Percentiles rank a stretch among this genome's conserved stretches.
Evolutionary conservation across 2,797 vertebrate species (phyloP).

Genomic region (Lutjanus campechanus): DNA sequence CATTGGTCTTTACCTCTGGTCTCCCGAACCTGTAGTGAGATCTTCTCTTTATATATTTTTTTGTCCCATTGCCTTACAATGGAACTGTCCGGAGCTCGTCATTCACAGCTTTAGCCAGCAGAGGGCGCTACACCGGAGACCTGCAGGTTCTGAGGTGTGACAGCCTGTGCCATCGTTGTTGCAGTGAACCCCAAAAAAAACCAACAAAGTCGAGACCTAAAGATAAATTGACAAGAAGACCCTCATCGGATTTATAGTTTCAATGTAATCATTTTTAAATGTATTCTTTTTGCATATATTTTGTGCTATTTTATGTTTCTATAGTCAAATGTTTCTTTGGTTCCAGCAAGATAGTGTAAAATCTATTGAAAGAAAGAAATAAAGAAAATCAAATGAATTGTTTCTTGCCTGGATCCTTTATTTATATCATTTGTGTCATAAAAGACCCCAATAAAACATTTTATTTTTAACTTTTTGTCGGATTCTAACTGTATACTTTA

Average conservation of each 20-base stretch:
- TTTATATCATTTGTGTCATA: not conserved
- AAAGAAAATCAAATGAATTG: conserved; percentile 77
- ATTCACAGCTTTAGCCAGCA: conserved; percentile 66
- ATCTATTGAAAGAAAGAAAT: conserved; percentile 85
- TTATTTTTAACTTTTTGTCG: not conserved
- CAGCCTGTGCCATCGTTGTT: conserved; percentile 67
- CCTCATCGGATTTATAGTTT: conserved; percentile 74
- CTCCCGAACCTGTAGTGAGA: conserved; percentile 44
- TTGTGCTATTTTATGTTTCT: conserved; percentile 85
- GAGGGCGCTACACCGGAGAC: conserved; percentile 61
- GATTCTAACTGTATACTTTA: not conserved
- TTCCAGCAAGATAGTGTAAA: conserved; percentile 85
- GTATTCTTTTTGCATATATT: conserved; percentile 83
- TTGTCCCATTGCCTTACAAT: conserved; percentile 69
- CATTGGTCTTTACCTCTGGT: conserved; percentile 27
- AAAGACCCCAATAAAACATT: not conserved
- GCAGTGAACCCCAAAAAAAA: conserved; percentile 44
- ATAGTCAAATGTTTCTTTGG: conserved; percentile 86
- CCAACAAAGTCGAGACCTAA: conserved; percentile 50
- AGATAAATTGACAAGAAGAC: conserved; percentile 60
- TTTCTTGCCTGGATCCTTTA: not conserved
- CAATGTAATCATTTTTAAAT: conserved; percentile 77
- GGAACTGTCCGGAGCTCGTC: conserved; percentile 53
- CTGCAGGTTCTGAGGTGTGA: conserved; percentile 33
- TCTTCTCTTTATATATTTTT: conserved; percentile 1